Evolutionary conservation across 1,140 invertebrate species (phyloP).

Genomic region (Diorhabda carinulata): DNA sequence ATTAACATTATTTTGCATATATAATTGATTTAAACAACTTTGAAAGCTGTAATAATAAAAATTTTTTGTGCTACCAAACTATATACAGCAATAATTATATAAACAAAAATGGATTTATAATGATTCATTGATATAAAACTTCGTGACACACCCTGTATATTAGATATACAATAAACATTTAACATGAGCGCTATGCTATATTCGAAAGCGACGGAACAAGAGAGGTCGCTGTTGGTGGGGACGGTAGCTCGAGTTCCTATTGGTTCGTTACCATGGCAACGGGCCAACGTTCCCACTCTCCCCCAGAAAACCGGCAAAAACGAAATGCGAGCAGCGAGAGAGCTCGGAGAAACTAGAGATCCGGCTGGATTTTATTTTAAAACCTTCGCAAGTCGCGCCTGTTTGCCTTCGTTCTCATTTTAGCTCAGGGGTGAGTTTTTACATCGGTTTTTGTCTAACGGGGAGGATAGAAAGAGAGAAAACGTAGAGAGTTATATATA

Average conservation of each 20-base stretch:
- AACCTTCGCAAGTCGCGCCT: conserved; percentile 28
- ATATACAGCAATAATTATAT: too few species aligned
- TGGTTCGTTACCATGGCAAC: conserved; percentile 40
- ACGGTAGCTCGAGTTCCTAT: conserved; percentile 25
- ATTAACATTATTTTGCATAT: too few species aligned
- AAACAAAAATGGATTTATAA: too few species aligned
- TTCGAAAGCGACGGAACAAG: conserved; percentile 9
- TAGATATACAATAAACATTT: neutral
- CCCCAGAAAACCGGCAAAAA: conserved; percentile 40
- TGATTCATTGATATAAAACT: neutral
- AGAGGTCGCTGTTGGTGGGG: conserved; percentile 13
- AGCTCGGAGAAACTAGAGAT: conserved; percentile 31
- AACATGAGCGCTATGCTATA: conserved; percentile 2
- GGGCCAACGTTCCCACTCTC: conserved; percentile 27
- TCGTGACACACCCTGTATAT: neutral
- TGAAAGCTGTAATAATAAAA: too few species aligned
- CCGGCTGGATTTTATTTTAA: conserved; percentile 37
- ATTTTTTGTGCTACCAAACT: too few species aligned
- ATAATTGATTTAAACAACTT: too few species aligned
- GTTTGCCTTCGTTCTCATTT: conserved; percentile 26
- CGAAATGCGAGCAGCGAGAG: conserved; percentile 38
- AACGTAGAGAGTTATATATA: conserved; percentile 7
- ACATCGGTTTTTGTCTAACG: conserved; percentile 25
- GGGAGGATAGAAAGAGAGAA: conserved; percentile 14
- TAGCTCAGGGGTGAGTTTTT: conserved; percentile 32